Conservation (phyloP, 2,888 invertebrate species). For the Muscina levida region DNA sequence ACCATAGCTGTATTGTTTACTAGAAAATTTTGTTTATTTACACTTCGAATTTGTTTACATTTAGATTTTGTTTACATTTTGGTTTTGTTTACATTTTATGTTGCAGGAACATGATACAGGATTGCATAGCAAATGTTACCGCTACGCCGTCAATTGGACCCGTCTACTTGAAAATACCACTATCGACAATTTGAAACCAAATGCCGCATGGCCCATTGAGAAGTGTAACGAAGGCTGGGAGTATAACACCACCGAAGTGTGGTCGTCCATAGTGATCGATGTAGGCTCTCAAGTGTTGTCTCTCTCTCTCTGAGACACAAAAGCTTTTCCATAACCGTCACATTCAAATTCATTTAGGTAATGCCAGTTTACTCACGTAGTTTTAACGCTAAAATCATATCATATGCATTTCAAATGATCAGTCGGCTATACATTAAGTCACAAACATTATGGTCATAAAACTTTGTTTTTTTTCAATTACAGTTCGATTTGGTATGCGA, state of each 20-base stretch:
- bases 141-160: conserved; percentile 88
- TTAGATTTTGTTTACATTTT: conserved; percentile 6
- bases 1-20: conserved; percentile 32
- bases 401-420: background rate
- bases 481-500: conserved; percentile 96
- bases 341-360: conserved; percentile 54
- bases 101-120: conserved; percentile 76
- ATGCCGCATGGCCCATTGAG: conserved; percentile 84
- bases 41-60: conserved; percentile 16
- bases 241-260: conserved; percentile 85
- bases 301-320: background rate
- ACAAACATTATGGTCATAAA: background rate
- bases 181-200: conserved; percentile 78
- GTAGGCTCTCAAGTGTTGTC: conserved; percentile 80
- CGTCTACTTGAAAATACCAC: conserved; percentile 79
- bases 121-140: conserved; percentile 85
- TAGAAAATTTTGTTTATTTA: conserved; percentile 44
- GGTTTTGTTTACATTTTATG: background rate
- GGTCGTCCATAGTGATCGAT: conserved; percentile 91
- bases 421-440: background rate
- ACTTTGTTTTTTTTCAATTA: conserved; percentile 18
- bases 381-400: conserved; percentile 11
- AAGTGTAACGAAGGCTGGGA: conserved; percentile 89
- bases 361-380: conserved; percentile 50
- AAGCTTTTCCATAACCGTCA: background rate